These are phyloP conservation scores for Chlorops oryzae DNA, from an alignment of 1,140 invertebrate species.

Conservation along the genomic window DNA sequence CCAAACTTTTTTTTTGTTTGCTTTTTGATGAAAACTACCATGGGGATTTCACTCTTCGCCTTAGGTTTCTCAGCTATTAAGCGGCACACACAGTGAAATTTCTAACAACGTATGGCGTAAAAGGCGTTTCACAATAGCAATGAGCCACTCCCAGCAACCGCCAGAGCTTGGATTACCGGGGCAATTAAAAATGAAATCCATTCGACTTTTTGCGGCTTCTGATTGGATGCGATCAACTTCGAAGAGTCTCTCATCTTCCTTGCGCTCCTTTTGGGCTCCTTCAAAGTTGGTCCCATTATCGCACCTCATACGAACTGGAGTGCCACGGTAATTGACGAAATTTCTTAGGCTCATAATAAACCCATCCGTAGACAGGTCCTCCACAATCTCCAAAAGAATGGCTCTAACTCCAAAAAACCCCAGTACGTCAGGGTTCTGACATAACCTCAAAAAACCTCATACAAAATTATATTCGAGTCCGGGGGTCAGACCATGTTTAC, in stretches of 20 bases:
- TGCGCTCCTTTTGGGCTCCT: slow-evolving; percentile 26
- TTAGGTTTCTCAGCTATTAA: no score
- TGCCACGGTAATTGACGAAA: slow-evolving; percentile 20
- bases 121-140: background rate
- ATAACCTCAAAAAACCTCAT: no score
- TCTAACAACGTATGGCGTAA: background rate
- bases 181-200: slow-evolving; percentile 32
- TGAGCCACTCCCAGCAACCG: slow-evolving; percentile 22
- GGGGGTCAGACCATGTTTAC: no score
- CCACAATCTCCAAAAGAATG: slow-evolving; percentile 22
- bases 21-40: no score
- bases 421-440: no score
- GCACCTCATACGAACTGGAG: slow-evolving; percentile 24
- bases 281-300: slow-evolving; percentile 45
- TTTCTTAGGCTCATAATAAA: background rate
- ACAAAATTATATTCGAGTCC: no score
- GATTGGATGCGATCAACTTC: slow-evolving; percentile 4
- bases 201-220: background rate
- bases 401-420: no score
- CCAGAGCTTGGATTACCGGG: slow-evolving; percentile 27
- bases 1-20: no score
- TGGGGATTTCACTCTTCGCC: no score
- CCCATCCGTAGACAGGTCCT: slow-evolving; percentile 8
- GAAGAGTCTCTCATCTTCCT: background rate
- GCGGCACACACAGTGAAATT: no score